These are phyloP conservation scores for Onychomys leucogaster DNA, from an alignment of 2,797 vertebrate genomes.

Conservation along the genomic window DNA sequence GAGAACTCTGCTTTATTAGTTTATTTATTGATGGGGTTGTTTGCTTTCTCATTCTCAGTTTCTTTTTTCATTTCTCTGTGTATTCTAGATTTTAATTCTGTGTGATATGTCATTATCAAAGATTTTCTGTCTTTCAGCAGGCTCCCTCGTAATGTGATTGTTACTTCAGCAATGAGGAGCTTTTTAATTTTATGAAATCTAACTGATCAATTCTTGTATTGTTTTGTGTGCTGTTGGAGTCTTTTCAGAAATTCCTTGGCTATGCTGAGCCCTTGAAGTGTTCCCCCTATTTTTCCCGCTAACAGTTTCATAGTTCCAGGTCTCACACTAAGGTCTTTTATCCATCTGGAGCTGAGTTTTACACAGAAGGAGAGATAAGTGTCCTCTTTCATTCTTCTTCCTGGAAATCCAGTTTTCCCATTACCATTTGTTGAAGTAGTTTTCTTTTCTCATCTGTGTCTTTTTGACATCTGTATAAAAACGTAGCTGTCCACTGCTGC, in stretches of 20 bases:
- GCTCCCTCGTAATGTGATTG: not conserved
- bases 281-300: not conserved
- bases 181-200: not conserved
- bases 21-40: not conserved
- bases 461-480: not conserved
- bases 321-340: not conserved
- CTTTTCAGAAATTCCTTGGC: not conserved
- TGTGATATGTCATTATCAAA: not conserved
- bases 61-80: not conserved
- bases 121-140: not conserved
- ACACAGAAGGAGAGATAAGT: no score
- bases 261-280: not conserved
- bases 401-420: not conserved
- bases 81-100: not conserved
- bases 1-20: not conserved
- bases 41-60: not conserved
- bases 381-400: not conserved
- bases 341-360: not conserved
- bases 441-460: not conserved
- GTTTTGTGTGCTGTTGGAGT: not conserved
- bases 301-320: not conserved
- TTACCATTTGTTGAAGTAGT: not conserved
- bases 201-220: not conserved
- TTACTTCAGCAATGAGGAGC: not conserved
- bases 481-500: not conserved